phyloP scores from a whole-genome alignment of 2,888 invertebrate genomes.

The Mimas tiliae region DNA sequence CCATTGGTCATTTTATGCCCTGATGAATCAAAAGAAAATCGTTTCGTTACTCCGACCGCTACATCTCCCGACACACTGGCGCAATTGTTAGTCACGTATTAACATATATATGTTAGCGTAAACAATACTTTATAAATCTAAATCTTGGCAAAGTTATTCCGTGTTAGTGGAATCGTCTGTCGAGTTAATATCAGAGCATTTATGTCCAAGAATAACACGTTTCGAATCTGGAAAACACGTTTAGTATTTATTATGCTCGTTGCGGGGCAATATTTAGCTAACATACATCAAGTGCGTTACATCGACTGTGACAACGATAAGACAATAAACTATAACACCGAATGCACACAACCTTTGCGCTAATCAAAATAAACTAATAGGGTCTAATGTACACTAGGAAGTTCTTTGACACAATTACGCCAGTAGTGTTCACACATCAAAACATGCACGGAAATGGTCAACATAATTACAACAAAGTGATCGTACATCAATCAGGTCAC shows the following conservation, averaged over 20 bases:
- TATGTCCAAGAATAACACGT: conserved; percentile 63
- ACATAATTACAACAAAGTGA: conserved; percentile 29
- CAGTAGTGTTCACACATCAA: conserved; percentile 70
- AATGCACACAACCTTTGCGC: conserved; percentile 24
- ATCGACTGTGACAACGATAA: conserved; percentile 43
- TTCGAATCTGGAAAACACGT: conserved; percentile 49
- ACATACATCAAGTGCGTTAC: conserved; percentile 21
- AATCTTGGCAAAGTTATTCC: conserved; percentile 58
- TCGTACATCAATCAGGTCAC: conserved; percentile 1
- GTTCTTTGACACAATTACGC: conserved; percentile 72
- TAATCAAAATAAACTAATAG: conserved; percentile 22
- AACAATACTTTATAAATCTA: conserved; percentile 38
- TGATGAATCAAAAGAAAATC: conserved; percentile 72
- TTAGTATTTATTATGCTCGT: conserved; percentile 52
- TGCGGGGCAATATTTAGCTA: conserved; percentile 33
- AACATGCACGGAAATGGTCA: conserved; percentile 56
- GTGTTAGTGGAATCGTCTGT: conserved; percentile 62
- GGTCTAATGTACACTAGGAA: conserved; percentile 32
- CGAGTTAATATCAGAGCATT: conserved; percentile 58
- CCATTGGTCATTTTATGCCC: conserved; percentile 64
- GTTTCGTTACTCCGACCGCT: conserved; percentile 58
- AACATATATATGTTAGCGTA: conserved; percentile 40
- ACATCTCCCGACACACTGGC: conserved; percentile 62
- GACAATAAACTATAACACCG: conserved; percentile 36
- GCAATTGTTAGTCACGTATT: conserved; percentile 65